Evolutionary conservation across 2,797 vertebrate genomes (phyloP).

Genomic region (Hyperoplus immaculatus): DNA sequence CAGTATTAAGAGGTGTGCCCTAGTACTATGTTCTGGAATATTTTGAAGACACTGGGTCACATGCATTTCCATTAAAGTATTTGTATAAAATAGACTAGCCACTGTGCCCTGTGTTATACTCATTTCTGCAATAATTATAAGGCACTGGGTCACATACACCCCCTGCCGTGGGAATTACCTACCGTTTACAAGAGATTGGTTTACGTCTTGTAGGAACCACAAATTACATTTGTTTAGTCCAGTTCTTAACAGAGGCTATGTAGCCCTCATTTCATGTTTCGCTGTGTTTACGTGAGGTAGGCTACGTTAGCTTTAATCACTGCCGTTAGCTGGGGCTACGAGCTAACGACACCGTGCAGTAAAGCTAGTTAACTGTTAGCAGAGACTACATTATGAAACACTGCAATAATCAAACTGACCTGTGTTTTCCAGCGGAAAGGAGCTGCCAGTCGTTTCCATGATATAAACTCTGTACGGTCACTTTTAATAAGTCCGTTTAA

Average conservation of each 20-base stretch:
- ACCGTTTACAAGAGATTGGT: neutral
- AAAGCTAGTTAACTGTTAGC: neutral
- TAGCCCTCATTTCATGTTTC: neutral
- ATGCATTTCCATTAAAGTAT: no score
- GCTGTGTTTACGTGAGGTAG: neutral
- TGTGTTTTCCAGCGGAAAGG: constrained; percentile 36
- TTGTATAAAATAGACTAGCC: no score
- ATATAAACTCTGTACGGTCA: accelerated
- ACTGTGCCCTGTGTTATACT: no score
- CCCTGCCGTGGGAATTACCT: neutral
- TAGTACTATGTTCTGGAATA: no score
- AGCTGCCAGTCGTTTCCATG: constrained; percentile 48
- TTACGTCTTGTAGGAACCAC: neutral
- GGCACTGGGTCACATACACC: no score
- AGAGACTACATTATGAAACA: neutral
- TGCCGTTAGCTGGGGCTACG: constrained; percentile 11
- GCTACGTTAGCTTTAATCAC: neutral
- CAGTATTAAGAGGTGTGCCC: no score
- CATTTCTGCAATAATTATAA: no score
- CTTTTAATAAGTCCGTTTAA: neutral
- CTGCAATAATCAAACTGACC: constrained; percentile 39
- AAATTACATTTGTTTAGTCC: neutral
- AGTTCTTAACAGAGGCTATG: neutral
- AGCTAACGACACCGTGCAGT: neutral
- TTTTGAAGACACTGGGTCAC: no score